phyloP scores from a whole-genome alignment of 1,140 invertebrate species.

The Agrilus planipennis region DNA sequence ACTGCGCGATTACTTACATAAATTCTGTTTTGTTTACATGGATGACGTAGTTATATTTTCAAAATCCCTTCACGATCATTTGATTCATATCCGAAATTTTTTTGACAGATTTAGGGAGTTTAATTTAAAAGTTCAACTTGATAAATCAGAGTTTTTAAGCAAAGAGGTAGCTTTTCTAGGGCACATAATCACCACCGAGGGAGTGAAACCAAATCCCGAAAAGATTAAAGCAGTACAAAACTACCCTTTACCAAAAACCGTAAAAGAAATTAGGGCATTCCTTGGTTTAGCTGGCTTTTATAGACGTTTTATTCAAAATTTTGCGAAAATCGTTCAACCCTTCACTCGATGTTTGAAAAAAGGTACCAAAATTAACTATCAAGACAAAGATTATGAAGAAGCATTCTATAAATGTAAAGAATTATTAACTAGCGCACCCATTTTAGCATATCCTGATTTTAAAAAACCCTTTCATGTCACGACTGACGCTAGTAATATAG shows the following conservation, averaged over 20 bases:
- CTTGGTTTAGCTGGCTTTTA: slow-evolving; percentile 32
- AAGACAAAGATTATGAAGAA: slow-evolving; percentile 5
- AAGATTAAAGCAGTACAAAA: slow-evolving; percentile 20
- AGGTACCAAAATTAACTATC: slow-evolving; percentile 5
- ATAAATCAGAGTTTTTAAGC: slow-evolving; percentile 20
- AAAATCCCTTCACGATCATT: slow-evolving; percentile 6
- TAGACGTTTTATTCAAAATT: slow-evolving; percentile 24
- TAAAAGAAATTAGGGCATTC: slow-evolving; percentile 27
- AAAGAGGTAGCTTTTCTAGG: slow-evolving; percentile 31
- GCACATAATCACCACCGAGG: slow-evolving; percentile 19
- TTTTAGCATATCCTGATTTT: slow-evolving; percentile 8
- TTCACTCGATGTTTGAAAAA: slow-evolving; percentile 14
- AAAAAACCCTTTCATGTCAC: slow-evolving; percentile 17
- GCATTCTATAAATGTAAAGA: slow-evolving; percentile 14
- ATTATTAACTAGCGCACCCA: slow-evolving; percentile 9
- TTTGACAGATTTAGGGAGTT: slow-evolving; percentile 4
- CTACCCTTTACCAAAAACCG: slow-evolving; percentile 18
- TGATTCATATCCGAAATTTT: slow-evolving; percentile 1
- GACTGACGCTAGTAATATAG: slow-evolving; percentile 13
- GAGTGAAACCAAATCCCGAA: slow-evolving; percentile 15
- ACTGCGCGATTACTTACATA: too few species aligned
- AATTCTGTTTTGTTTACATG: slow-evolving; percentile 19
- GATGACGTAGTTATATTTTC: slow-evolving; percentile 21
- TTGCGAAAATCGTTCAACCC: slow-evolving; percentile 15
- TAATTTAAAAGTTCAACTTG: slow-evolving; percentile 8